phyloP scores from a whole-genome alignment of 2,113 vertebrate genomes.

The Macrotus californicus region DNA sequence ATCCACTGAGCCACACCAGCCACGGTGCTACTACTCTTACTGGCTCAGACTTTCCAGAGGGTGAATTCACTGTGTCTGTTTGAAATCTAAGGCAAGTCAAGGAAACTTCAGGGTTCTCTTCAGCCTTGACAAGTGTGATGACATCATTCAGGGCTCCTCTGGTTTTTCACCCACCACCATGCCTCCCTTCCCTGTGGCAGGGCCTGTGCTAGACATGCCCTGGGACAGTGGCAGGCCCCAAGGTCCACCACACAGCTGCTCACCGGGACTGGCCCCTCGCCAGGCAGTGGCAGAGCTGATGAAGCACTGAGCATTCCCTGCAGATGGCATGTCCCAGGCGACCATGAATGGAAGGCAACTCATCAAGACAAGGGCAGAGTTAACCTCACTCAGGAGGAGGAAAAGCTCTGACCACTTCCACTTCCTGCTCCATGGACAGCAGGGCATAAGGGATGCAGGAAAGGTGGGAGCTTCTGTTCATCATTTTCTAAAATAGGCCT shows the following conservation, averaged over 20 bases:
- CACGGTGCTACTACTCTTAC: no score
- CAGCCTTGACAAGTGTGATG: no score
- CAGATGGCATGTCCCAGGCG: rapidly evolving
- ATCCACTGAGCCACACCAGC: no score
- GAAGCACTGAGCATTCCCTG: rapidly evolving
- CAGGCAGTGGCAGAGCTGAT: background rate
- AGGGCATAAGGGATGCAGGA: rapidly evolving
- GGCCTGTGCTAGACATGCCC: no score
- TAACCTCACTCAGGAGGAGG: background rate
- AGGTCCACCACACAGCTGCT: background rate
- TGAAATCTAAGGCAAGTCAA: background rate
- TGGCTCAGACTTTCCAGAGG: background rate
- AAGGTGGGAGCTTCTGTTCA: rapidly evolving
- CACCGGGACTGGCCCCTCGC: background rate
- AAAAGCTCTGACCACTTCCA: no score
- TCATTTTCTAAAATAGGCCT: background rate
- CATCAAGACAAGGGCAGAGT: background rate
- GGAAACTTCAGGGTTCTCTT: background rate
- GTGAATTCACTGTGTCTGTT: background rate
- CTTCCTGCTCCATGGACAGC: no score
- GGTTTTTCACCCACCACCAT: background rate
- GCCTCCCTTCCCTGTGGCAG: background rate
- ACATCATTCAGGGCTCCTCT: no score
- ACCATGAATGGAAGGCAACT: background rate
- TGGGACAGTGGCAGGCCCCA: no score